Evolutionary conservation across 2,113 vertebrate genomes (phyloP).

Genomic region (Antigone vipio): DNA sequence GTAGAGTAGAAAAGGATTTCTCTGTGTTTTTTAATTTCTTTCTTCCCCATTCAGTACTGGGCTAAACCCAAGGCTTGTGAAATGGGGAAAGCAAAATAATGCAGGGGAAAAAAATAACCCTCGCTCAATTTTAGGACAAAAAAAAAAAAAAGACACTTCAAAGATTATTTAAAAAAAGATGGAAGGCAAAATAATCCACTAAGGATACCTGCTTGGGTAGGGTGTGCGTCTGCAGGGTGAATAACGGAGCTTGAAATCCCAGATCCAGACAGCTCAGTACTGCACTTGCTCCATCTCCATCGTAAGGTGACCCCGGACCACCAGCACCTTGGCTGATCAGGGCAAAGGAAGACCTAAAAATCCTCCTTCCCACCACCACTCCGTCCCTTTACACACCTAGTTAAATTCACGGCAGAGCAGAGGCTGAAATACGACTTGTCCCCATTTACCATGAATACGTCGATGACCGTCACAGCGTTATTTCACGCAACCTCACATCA

Average conservation of each 20-base stretch:
- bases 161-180: not conserved
- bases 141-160: not conserved
- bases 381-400: too few relatives aligned
- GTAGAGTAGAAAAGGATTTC: not conserved
- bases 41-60: not conserved
- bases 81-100: not conserved
- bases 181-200: not conserved
- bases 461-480: not conserved
- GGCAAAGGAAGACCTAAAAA: not conserved
- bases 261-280: rapidly evolving
- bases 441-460: not conserved
- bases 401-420: not conserved
- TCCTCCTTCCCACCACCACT: not conserved
- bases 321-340: too few relatives aligned
- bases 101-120: too few relatives aligned
- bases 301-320: rapidly evolving
- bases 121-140: not conserved
- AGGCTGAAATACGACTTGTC: not conserved
- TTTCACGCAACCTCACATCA: rapidly evolving
- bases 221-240: not conserved
- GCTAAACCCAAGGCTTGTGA: not conserved
- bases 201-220: too few relatives aligned
- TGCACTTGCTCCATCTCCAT: not conserved
- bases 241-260: not conserved
- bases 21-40: rapidly evolving